Conservation (phyloP, 2,797 vertebrate genomes). For the Protosalanx chinensis region DNA sequence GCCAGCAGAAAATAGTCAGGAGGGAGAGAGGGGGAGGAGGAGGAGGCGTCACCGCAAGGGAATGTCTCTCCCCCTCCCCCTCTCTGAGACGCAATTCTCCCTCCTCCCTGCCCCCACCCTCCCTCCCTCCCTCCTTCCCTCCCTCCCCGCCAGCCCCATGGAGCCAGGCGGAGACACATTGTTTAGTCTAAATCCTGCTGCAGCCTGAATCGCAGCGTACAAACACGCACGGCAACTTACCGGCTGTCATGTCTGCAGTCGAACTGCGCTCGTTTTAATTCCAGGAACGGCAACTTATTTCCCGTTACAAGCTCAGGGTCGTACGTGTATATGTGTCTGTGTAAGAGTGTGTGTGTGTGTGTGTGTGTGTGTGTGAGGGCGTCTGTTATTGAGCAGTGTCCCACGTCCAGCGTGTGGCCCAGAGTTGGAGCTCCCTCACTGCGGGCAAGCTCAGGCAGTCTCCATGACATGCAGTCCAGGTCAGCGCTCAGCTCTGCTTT, state of each 20-base stretch:
- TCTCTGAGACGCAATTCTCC: not conserved
- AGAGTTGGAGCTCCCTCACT: not conserved
- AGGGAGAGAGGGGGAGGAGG: not conserved
- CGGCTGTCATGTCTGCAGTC: not conserved
- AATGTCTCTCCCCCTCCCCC: not conserved
- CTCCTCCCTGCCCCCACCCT: not conserved
- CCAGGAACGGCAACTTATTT: too few species aligned
- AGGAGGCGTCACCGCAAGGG: slow-evolving; percentile 3
- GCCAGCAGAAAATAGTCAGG: not conserved
- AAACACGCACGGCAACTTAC: not conserved
- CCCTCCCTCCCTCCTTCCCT: not conserved
- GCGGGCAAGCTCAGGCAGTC: not conserved
- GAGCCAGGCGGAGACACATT: slow-evolving; percentile 5
- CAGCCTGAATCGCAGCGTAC: not conserved
- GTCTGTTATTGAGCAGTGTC: not conserved
- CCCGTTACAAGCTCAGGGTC: too few species aligned
- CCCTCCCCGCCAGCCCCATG: not conserved
- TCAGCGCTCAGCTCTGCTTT: not conserved
- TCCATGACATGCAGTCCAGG: not conserved
- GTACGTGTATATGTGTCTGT: too few species aligned
- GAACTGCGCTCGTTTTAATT: too few species aligned
- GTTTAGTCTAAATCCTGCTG: slow-evolving; percentile 18
- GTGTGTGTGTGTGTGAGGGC: not conserved
- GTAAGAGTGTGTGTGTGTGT: slow-evolving; percentile 6
- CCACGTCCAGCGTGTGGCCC: not conserved